A percentile compares a stretch with the other conserved stretches of the same genome.
Conservation (phyloP, 1,140 invertebrate species). For the Gonioctena quinquepunctata region DNA sequence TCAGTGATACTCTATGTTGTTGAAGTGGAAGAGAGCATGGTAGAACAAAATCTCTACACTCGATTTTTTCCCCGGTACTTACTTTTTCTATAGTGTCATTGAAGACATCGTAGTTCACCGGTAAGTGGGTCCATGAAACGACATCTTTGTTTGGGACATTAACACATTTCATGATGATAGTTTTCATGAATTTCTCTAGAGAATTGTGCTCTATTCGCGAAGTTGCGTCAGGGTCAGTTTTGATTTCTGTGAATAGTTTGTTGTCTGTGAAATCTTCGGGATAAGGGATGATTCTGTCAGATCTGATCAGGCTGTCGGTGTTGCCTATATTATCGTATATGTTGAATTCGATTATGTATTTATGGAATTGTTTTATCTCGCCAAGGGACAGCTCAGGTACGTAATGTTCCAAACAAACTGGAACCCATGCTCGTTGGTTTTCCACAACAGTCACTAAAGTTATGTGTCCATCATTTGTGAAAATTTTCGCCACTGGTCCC, state of each 20-base stretch:
- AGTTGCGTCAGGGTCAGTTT: not conserved
- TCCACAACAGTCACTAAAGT: conserved; percentile 19
- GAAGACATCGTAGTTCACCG: not conserved
- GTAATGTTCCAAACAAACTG: conserved; percentile 27
- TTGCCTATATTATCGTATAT: not conserved
- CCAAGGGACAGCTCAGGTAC: conserved; percentile 19
- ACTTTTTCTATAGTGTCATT: not conserved
- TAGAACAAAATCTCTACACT: not conserved
- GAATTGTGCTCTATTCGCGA: not conserved
- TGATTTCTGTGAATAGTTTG: not conserved
- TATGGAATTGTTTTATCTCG: conserved; percentile 29
- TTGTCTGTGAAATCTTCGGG: not conserved
- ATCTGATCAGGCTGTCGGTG: not conserved
- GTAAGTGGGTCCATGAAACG: not conserved
- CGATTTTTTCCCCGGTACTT: not conserved
- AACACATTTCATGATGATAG: not conserved
- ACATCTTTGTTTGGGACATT: not conserved
- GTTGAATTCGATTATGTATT: conserved; percentile 25
- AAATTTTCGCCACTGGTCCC: conserved; percentile 30
- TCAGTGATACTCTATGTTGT: not conserved
- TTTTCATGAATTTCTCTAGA: not conserved
- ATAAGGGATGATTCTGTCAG: not conserved
- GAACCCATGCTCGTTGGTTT: conserved; percentile 26
- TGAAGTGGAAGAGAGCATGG: not conserved
- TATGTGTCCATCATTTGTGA: conserved; percentile 21